Conservation (phyloP, 2,888 invertebrate genomes). For the Alviniconcha strummeri region DNA sequence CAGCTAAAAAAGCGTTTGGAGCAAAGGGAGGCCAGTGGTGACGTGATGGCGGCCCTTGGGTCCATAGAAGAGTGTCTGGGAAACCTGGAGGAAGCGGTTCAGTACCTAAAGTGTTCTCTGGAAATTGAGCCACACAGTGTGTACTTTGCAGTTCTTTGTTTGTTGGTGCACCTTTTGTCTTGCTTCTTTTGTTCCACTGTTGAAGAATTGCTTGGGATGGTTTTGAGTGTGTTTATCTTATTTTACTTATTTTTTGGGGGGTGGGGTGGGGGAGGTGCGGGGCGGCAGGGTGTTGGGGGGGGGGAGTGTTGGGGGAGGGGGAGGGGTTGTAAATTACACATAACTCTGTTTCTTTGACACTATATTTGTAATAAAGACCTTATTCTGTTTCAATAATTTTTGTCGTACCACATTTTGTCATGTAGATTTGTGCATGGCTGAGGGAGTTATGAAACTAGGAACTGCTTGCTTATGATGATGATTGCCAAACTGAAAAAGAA, state of each 20-base stretch:
- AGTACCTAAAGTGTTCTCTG: slow-evolving; percentile 52
- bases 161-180: too few species aligned
- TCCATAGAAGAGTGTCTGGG: slow-evolving; percentile 57
- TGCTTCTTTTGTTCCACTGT: not conserved
- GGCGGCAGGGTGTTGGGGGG: not conserved
- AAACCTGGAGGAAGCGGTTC: slow-evolving; percentile 47
- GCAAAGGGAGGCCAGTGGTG: slow-evolving; percentile 36
- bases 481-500: too few species aligned
- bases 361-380: too few species aligned
- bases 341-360: too few species aligned
- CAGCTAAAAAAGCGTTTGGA: slow-evolving; percentile 44
- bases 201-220: not conserved
- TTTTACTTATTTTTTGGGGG: not conserved
- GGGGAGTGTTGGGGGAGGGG: too few species aligned
- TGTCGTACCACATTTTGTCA: too few species aligned
- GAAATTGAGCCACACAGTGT: slow-evolving; percentile 47
- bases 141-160: slow-evolving; percentile 5
- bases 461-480: too few species aligned
- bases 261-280: not conserved
- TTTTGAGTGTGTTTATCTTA: not conserved
- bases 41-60: slow-evolving; percentile 52
- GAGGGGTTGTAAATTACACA: too few species aligned
- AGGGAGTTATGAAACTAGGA: too few species aligned
- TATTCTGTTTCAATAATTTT: too few species aligned
- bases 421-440: too few species aligned